Evolutionary conservation across 2,797 vertebrate species (phyloP), one percentile per base, ranked within the genome.

Genomic region (Macroramphosus scolopax): DNA sequence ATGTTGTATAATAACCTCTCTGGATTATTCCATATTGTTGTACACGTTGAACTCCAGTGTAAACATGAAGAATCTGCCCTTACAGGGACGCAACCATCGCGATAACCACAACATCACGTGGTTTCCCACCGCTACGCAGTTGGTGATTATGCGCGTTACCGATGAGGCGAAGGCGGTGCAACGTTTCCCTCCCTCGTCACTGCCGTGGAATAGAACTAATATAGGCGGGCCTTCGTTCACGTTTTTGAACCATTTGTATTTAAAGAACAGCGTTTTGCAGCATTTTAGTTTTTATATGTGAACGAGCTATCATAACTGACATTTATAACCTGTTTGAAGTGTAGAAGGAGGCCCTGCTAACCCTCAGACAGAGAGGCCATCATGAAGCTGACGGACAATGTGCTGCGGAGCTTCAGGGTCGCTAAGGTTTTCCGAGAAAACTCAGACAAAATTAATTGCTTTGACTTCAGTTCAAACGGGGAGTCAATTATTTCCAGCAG

Each of bases 321-420:
- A 22, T 6, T 3, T 31, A 28, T 39, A 29, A 24, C 26, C 2
- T 3, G 16, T 2, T 44, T 22, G 12, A 49, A 52, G 40, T 28
- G 15, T 30, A 14, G 33, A 55, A 5, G 26, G 71, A 63, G 78
- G 75, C 75, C 59, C 50, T 60, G 68, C 58, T 63, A 50, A 78
- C 77, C 72, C 71, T 58, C 78, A 62, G 39, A 71, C 51, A 72
- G 12, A 38, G 46, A 39, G 75, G 82, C 84, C 85, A 92, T 78
- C 77, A 98, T 98, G 96, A 98, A 98, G 93, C 92, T 99, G 70
- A 98, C 95, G 75, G 96, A 99, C 89, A 96, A 95, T 91, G 96
- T 97, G 91, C 89, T 98, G 85, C 92, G 96, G 89, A 98, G 96
- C 88, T 98, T 98, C 87, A 93, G 96, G 77, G 95, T 99, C 51